phyloP scores from a whole-genome alignment of 2,797 vertebrate genomes.

The Syngnathus rostellatus region DNA sequence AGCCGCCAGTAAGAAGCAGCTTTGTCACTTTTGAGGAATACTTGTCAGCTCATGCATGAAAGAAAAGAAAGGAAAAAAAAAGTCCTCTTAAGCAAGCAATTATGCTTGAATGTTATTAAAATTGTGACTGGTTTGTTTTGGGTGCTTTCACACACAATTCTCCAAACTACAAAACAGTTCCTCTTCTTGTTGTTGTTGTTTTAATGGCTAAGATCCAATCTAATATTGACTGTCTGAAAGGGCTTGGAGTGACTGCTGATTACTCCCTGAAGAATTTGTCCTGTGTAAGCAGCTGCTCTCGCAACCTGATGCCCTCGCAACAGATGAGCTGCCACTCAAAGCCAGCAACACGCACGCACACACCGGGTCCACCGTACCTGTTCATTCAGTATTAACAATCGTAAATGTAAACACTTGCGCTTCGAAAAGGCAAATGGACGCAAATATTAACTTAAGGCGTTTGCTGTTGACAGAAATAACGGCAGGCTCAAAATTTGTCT shows the following conservation, averaged over 20 bases:
- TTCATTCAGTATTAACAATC: conserved; percentile 2
- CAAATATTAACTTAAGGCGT: conserved; percentile 3
- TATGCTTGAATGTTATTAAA: too few relatives aligned
- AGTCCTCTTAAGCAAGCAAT: not conserved
- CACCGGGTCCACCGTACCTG: conserved; percentile 19
- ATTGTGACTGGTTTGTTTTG: too few relatives aligned
- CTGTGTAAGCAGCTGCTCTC: conserved; percentile 21
- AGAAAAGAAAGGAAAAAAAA: not conserved
- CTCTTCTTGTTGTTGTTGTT: too few relatives aligned
- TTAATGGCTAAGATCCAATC: too few relatives aligned
- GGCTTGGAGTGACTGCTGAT: not conserved
- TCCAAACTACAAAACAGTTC: too few relatives aligned
- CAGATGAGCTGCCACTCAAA: conserved; percentile 35
- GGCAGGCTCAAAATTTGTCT: not conserved
- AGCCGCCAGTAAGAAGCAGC: not conserved
- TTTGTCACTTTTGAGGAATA: conserved; percentile 13
- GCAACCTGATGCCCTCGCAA: conserved; percentile 34
- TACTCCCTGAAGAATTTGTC: conserved; percentile 8
- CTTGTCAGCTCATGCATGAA: not conserved
- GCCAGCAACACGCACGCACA: not conserved
- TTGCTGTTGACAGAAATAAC: not conserved
- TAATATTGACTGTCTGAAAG: too few relatives aligned
- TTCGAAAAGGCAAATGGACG: not conserved
- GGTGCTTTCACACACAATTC: too few relatives aligned
- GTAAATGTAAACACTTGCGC: not conserved